Percentiles rank a stretch among this genome's conserved stretches.
These are phyloP conservation scores for Sisor rabdophorus DNA, from an alignment of 2,113 vertebrate species.

Conservation along the genomic window DNA sequence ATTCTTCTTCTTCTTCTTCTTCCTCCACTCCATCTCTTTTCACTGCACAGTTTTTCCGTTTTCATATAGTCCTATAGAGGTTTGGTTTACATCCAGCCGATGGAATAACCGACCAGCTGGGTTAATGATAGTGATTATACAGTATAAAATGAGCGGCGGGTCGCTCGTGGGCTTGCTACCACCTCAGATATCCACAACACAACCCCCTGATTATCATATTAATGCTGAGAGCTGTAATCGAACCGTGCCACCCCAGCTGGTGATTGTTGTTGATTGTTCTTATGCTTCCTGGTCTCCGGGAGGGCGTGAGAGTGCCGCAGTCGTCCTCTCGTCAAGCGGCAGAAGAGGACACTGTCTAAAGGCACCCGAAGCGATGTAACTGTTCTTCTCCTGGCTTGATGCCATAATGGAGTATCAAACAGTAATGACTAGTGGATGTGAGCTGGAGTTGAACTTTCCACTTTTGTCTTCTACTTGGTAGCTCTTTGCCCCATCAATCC, in stretches of 20 bases:
- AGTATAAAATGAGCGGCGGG: slow-evolving; percentile 59
- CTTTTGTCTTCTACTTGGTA: background rate
- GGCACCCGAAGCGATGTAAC: background rate
- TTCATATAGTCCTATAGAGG: slow-evolving; percentile 68
- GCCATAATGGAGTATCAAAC: slow-evolving; percentile 15
- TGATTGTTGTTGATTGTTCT: slow-evolving; percentile 14
- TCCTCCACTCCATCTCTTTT: slow-evolving; percentile 50
- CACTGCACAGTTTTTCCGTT: slow-evolving; percentile 62
- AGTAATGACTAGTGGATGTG: slow-evolving; percentile 13
- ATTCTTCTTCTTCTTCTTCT: too few species aligned
- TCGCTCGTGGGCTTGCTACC: slow-evolving; percentile 54
- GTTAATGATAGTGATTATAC: slow-evolving; percentile 74
- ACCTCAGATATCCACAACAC: slow-evolving; percentile 58
- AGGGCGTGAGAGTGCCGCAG: slow-evolving; percentile 32
- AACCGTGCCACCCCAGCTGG: slow-evolving; percentile 39
- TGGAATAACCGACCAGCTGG: slow-evolving; percentile 68
- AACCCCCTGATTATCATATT: slow-evolving; percentile 73
- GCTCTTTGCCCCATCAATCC: background rate
- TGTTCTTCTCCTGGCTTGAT: slow-evolving; percentile 11
- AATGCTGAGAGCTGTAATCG: slow-evolving; percentile 65
- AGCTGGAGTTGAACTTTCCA: slow-evolving; percentile 19
- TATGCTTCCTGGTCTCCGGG: slow-evolving; percentile 21
- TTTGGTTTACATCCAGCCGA: slow-evolving; percentile 73
- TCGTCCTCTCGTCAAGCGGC: background rate
- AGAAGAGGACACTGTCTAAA: slow-evolving; percentile 20